phyloP scores from a whole-genome alignment of 2,888 invertebrate species.

The Tipula vernalis region DNA sequence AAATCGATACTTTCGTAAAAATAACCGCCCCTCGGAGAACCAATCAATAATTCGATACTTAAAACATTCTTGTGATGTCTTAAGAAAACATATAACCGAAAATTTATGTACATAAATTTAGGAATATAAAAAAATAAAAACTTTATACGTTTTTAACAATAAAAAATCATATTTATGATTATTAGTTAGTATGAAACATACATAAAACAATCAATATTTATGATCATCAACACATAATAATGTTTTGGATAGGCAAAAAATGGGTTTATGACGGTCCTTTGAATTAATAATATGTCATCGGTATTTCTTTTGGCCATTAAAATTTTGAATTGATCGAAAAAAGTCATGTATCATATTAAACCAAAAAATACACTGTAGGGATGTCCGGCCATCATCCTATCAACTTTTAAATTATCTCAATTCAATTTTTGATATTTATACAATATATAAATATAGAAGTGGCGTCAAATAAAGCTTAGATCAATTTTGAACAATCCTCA shows the following conservation, averaged over 20 bases:
- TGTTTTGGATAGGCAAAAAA: neutral
- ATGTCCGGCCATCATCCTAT: neutral
- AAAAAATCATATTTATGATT: neutral
- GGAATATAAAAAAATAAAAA: neutral
- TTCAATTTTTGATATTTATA: neutral
- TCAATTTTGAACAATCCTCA: neutral
- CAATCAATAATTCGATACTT: neutral
- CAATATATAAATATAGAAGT: neutral
- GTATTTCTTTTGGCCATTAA: neutral
- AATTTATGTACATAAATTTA: neutral
- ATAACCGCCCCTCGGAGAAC: neutral
- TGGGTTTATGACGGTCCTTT: neutral
- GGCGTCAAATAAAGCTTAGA: neutral
- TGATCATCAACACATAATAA: neutral
- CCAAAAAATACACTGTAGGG: neutral
- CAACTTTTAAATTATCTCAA: neutral
- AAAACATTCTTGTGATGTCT: neutral
- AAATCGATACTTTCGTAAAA: neutral
- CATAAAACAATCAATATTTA: neutral
- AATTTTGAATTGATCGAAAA: neutral
- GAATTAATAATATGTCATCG: neutral
- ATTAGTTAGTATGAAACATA: neutral
- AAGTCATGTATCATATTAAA: no score
- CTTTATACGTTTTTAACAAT: neutral
- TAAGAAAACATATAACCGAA: neutral